Evolutionary conservation across 2,888 invertebrate genomes (phyloP), one percentile per base, ranked within the genome.

Genomic region (Aplocera efformata): DNA sequence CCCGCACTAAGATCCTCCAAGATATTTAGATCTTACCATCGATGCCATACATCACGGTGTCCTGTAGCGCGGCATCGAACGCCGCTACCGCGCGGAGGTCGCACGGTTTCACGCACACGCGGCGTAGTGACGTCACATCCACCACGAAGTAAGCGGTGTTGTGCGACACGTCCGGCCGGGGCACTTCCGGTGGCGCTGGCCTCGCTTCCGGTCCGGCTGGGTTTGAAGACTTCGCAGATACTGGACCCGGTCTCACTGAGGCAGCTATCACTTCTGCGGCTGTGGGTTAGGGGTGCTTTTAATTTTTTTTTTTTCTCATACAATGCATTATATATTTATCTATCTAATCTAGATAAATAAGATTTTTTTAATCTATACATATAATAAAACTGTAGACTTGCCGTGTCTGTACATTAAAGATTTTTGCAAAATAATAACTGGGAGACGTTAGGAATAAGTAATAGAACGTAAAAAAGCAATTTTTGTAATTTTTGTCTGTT

Each of bases 61-160:
- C 75, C 8, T 74, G 64, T 9, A 79, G 8, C 0, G 72, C 48
- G 0, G 56, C 46, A 26, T 80, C 72, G 50, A 66, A 74, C 10
- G 26, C 32, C 1, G 20, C 28, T 6, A 21, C 31, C 0, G 56
- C 10, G 0, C 44, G 53, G 0, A 10, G 5, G 51, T 0, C 81
- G 57, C 7, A 78, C 61, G 40, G 66, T 53, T 33, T 59, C 60
- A 6, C 58, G 29, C 68, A 67, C 13, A 58, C 65, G 1, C 59
- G 53, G n/a, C 55, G 58, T 3, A 60, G 13, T 0, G 54, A 48
- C 0, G 62, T 48, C 6, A 62, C 70, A 1, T 77, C 68, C 5
- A 78, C 65, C 0, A 84, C 38, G 0, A 72, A 0, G 10, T 81
- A 79, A 0, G 32, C 29, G 0, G 56, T 25, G 1, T 58, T 60